Conservation (phyloP, 2,113 vertebrate species). For the Pachypanchax playfairii region DNA sequence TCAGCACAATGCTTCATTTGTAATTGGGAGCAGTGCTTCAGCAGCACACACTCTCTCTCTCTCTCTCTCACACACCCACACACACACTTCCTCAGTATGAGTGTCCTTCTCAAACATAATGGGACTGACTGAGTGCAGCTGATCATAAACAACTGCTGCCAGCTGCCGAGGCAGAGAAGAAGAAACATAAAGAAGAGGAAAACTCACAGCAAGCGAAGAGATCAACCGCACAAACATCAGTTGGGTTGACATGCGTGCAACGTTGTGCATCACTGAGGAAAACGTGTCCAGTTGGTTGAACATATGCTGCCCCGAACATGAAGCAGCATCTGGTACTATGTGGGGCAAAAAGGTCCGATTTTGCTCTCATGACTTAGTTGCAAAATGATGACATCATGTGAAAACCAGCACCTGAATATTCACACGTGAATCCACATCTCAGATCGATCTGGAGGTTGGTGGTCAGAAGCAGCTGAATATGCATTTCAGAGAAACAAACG, state of each 20-base stretch:
- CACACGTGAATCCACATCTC: conserved; percentile 34
- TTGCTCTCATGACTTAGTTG: conserved; percentile 20
- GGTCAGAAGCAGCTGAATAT: no score
- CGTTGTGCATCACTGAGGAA: background rate
- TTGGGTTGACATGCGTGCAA: background rate
- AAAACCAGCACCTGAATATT: conserved; percentile 40
- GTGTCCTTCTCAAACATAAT: conserved; percentile 60
- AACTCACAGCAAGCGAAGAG: conserved; percentile 14
- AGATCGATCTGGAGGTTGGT: no score
- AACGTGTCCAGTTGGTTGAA: background rate
- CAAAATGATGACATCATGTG: conserved; percentile 39
- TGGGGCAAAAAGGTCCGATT: conserved; percentile 33
- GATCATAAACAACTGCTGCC: conserved; percentile 43
- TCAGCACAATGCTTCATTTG: conserved; percentile 70
- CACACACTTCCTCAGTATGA: conserved; percentile 37
- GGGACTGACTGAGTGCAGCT: conserved; percentile 40
- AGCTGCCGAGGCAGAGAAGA: conserved; percentile 31
- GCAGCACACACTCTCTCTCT: conserved; percentile 40
- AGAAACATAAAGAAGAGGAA: conserved; percentile 11
- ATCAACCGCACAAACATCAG: conserved; percentile 20
- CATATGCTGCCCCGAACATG: conserved; percentile 7
- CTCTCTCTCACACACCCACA: background rate
- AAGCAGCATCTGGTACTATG: conserved; percentile 25
- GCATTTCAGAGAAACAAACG: background rate
- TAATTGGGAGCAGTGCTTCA: conserved; percentile 62